Evolutionary conservation across 2,113 vertebrate genomes (phyloP).

Genomic region (Illadopsis cleaveri): DNA sequence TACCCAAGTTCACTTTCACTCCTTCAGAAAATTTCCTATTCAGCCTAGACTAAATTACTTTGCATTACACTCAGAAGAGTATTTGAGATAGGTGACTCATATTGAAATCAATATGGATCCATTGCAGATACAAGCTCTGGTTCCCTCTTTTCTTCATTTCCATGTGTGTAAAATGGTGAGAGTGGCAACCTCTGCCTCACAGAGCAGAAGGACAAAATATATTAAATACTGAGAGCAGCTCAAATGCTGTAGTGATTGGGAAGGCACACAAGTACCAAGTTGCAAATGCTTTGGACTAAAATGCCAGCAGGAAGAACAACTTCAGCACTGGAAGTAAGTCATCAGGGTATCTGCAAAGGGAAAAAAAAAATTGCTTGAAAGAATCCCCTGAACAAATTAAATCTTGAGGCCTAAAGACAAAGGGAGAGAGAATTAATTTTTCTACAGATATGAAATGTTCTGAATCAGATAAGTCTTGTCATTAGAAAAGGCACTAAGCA

Average conservation of each 20-base stretch:
- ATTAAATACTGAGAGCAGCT: background rate
- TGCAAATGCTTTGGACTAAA: slow-evolving; percentile 5
- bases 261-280: background rate
- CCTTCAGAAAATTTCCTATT: background rate
- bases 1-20: background rate
- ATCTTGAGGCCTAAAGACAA: slow-evolving; percentile 68
- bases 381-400: slow-evolving; percentile 69
- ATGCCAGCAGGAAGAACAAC: slow-evolving; percentile 37
- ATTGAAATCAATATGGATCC: background rate
- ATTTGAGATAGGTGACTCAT: background rate
- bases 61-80: background rate
- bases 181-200: background rate
- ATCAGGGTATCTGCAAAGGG: slow-evolving; percentile 47
- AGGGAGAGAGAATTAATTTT: slow-evolving; percentile 66
- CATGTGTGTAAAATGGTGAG: background rate
- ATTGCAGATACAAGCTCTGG: background rate
- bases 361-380: slow-evolving; percentile 29
- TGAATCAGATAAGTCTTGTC: slow-evolving; percentile 59
- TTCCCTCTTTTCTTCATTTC: background rate
- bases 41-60: background rate
- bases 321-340: slow-evolving; percentile 54
- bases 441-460: slow-evolving; percentile 58
- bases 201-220: background rate
- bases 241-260: background rate
- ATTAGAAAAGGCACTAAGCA: slow-evolving; percentile 70